These are phyloP conservation scores for Leuctra nigra DNA, from an alignment of 2,888 invertebrate genomes.

Conservation along the genomic window DNA sequence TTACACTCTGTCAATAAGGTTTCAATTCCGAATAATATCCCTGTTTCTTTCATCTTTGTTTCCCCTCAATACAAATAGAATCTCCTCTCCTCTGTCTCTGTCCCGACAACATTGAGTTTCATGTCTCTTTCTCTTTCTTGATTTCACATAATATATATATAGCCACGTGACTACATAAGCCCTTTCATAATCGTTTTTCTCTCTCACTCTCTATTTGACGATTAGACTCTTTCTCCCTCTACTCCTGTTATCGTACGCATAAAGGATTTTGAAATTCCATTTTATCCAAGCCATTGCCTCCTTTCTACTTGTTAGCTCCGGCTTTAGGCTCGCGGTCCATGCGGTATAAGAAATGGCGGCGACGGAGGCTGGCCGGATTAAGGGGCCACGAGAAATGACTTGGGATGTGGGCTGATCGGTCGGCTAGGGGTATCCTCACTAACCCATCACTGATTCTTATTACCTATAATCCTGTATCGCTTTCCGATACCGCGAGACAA, in stretches of 20 bases:
- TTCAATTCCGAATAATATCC: no score
- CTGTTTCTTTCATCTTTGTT: no score
- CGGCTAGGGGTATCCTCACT: background rate
- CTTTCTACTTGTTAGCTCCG: slow-evolving; percentile 21
- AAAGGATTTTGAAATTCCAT: slow-evolving; percentile 24
- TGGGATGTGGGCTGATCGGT: background rate
- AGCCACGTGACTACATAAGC: no score
- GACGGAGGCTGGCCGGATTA: slow-evolving; percentile 1
- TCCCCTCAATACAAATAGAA: no score
- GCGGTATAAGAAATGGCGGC: slow-evolving; percentile 5
- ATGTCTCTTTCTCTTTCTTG: no score
- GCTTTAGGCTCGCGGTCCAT: slow-evolving; percentile 4
- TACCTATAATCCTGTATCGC: slow-evolving; percentile 11
- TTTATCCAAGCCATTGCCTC: slow-evolving; percentile 23
- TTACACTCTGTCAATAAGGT: no score
- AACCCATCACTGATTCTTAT: slow-evolving; percentile 12
- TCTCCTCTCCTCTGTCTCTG: no score
- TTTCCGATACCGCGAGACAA: slow-evolving; percentile 11
- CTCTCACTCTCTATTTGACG: background rate
- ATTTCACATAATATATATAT: no score
- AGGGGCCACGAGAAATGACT: background rate
- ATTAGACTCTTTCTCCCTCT: slow-evolving; percentile 4
- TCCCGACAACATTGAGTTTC: no score
- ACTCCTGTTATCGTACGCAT: slow-evolving; percentile 17
- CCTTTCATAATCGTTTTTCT: slow-evolving; percentile 13